Percentiles rank a stretch among this genome's conserved stretches.
These are phyloP conservation scores for Glaucopsyche alexis DNA, from an alignment of 2,888 invertebrate species.

Conservation along the genomic window DNA sequence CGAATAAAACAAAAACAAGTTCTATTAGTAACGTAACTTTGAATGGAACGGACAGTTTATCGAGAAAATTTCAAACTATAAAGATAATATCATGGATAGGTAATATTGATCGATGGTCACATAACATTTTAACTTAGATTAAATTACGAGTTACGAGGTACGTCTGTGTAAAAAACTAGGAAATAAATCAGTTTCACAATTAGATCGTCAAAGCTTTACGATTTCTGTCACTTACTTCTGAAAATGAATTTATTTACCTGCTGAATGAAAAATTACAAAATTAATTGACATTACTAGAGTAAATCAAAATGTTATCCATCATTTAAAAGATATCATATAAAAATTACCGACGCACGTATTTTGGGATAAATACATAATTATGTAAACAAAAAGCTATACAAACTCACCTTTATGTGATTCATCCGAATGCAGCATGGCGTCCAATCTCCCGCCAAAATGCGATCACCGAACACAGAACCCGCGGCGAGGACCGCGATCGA, in stretches of 20 bases:
- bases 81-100: too few species aligned
- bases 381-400: slow-evolving; percentile 27
- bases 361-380: background rate
- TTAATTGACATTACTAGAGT: too few species aligned
- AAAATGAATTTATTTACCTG: too few species aligned
- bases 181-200: background rate
- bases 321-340: background rate
- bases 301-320: background rate
- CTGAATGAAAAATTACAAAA: too few species aligned
- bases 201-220: too few species aligned
- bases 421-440: slow-evolving; percentile 49
- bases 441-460: slow-evolving; percentile 68
- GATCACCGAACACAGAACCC: slow-evolving; percentile 66
- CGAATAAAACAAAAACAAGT: background rate
- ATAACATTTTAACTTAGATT: background rate
- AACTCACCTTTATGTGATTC: slow-evolving; percentile 41
- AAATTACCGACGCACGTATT: background rate
- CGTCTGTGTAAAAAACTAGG: background rate
- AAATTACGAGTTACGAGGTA: too few species aligned
- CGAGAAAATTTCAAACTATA: background rate
- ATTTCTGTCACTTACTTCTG: too few species aligned
- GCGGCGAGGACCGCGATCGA: slow-evolving; percentile 66
- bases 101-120: background rate
- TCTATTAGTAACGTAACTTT: background rate
- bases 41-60: background rate